A percentile compares a stretch with the other conserved stretches of the same genome.
Evolutionary conservation across 2,113 vertebrate genomes (phyloP).

Genomic region (Tiliqua scincoides): DNA sequence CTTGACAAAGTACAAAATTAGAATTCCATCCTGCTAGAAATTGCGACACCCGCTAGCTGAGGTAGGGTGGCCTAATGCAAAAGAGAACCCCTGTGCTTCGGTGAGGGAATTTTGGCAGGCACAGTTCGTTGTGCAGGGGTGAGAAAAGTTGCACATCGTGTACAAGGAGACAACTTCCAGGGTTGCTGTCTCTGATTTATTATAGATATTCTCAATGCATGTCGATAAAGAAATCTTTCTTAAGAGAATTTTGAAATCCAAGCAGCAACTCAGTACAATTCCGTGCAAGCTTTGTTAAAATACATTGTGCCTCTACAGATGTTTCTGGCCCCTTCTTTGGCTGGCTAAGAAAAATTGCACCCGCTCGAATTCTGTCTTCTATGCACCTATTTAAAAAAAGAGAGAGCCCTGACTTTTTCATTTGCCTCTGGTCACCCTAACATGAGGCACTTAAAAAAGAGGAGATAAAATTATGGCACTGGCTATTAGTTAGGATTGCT

Average conservation of each 20-base stretch:
- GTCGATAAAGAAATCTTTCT: too few relatives aligned
- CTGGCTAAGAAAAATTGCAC: background rate
- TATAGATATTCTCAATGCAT: too few relatives aligned
- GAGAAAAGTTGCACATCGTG: background rate
- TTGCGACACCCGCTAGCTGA: background rate
- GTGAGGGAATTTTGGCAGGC: background rate
- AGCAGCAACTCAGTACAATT: too few relatives aligned
- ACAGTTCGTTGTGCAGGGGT: background rate
- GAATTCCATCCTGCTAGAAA: background rate
- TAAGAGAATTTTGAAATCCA: too few relatives aligned
- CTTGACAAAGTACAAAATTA: background rate
- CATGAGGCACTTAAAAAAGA: background rate
- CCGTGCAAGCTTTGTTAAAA: too few relatives aligned
- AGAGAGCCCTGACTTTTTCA: background rate
- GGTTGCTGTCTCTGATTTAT: too few relatives aligned
- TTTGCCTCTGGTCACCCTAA: background rate
- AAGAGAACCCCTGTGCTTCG: background rate
- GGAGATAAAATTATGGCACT: background rate
- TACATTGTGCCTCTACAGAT: too few relatives aligned
- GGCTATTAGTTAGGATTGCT: background rate
- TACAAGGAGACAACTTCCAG: too few relatives aligned
- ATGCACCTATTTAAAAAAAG: too few relatives aligned
- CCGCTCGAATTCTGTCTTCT: background rate
- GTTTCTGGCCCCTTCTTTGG: too few relatives aligned
- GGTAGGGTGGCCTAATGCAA: background rate